These are phyloP conservation scores for Eucera pruinosa DNA, from an alignment of 2,888 invertebrate species.

Conservation along the genomic window DNA sequence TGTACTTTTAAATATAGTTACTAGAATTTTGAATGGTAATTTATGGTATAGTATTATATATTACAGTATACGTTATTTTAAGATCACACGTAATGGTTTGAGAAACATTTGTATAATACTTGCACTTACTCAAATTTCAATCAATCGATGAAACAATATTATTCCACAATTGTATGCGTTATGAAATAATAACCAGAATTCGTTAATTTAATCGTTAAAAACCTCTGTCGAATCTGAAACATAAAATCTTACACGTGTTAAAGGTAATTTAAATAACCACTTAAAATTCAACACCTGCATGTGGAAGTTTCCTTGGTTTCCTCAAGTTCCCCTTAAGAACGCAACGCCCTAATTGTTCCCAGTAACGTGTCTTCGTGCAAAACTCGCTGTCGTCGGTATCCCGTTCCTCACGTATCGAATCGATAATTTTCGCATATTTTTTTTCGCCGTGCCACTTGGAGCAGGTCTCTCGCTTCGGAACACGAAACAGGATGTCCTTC, in stretches of 20 bases:
- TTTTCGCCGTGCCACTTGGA: slow-evolving; percentile 6
- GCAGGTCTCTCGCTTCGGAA: slow-evolving; percentile 1
- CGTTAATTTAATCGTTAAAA: not conserved
- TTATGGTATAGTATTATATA: no score
- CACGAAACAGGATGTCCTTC: slow-evolving; percentile 50
- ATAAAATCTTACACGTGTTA: not conserved
- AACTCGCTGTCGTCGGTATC: not conserved
- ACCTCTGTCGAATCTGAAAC: not conserved
- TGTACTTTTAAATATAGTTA: no score
- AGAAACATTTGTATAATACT: no score
- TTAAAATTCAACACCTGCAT: slow-evolving; percentile 9
- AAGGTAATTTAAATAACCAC: not conserved
- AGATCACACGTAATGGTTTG: no score
- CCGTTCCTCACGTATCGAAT: slow-evolving; percentile 18
- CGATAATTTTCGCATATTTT: slow-evolving; percentile 8
- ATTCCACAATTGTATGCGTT: no score
- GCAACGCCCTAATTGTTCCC: not conserved
- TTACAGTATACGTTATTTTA: no score
- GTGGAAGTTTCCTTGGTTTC: no score
- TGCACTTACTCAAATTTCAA: no score
- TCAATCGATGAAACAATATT: no score
- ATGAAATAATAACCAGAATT: no score
- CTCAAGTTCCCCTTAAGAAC: not conserved
- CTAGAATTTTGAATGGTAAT: no score
- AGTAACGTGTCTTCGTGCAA: not conserved